Evolutionary conservation across 2,888 invertebrate genomes (phyloP), one percentile per base, ranked within the genome.

Genomic region (Drosophila planitibia): DNA sequence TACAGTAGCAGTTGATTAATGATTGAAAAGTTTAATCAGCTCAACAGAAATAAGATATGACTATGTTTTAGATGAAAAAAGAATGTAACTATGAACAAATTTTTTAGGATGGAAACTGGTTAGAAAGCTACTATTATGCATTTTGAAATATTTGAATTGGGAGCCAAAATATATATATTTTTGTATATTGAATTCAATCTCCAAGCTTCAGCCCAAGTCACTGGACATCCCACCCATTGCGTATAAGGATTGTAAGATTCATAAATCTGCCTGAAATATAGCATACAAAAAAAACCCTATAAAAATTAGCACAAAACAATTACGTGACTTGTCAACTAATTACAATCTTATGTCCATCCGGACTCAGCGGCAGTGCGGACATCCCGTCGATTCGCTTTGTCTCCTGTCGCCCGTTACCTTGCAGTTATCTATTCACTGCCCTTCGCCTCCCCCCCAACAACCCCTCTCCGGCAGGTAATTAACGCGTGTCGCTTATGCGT

Each of bases 251-350:
- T 61, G 39, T 19, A 58, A 60, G 57, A 63, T 60, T 70, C 65
- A 64, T 37, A 69, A 68, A 22, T 44, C 51, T 19, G 28, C 22
- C 63, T 33, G 14, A 14, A 39, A 77, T 53, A 49, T 52, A 7
- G 35, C 6, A 47, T 39, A 12, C 37, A 49, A 47, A 44, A 35
- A 51, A 51, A 10, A 37, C 25, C 16, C 30, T 37, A 51, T 65
- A 62, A 73, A 79, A 77, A 80, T 82, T 78, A 76, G 81, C 65
- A 37, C 74, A 76, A 82, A 73, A 67, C 72, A 84, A 86, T 86
- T 86, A 91, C 92, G 91, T 91, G 91, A 92, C 91, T 90, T 88
- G 85, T 88, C 85, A 85, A 85, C 88, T 91, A 91, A 91, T 92
- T 87, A 89, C 84, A 83, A 84, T 87, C 85, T 91, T 89, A 82